A percentile compares a stretch with the other conserved stretches of the same genome.
Conservation (phyloP, 2,888 invertebrate genomes). For the Drosophila lutescens region DNA sequence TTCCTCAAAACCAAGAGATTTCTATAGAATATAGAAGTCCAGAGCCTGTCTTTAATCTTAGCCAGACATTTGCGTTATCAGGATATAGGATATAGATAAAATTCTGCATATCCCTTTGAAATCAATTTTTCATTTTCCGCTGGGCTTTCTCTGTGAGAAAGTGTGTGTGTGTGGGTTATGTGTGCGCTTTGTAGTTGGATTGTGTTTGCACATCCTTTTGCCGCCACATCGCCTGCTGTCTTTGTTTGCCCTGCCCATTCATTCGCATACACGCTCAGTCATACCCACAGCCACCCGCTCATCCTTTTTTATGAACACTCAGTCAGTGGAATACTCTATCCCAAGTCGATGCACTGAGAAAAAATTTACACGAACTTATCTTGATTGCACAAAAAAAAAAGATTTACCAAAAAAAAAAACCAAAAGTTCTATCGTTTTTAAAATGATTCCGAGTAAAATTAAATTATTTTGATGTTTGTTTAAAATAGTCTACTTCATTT, state of each 20-base stretch:
- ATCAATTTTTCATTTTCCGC: constrained; percentile 57
- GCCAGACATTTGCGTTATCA: background rate
- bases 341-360: constrained; percentile 4
- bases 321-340: constrained; percentile 48
- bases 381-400: too few relatives aligned
- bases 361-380: background rate
- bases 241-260: constrained; percentile 74
- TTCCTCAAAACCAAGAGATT: too few relatives aligned
- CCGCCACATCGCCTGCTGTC: constrained; percentile 63
- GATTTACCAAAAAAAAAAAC: too few relatives aligned
- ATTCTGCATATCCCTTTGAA: constrained; percentile 14
- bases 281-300: constrained; percentile 6
- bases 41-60: too few relatives aligned
- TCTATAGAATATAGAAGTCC: too few relatives aligned
- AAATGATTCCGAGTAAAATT: too few relatives aligned
- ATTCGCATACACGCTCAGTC: constrained; percentile 53
- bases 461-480: too few relatives aligned
- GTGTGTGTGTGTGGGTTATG: constrained; percentile 7
- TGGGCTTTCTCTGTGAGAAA: constrained; percentile 6
- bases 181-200: constrained; percentile 56
- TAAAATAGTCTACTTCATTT: too few relatives aligned
- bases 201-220: constrained; percentile 64
- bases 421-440: too few relatives aligned
- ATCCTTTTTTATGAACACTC: constrained; percentile 50
- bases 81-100: constrained; percentile 2